Evolutionary conservation across 2,888 invertebrate species (phyloP).

Genomic region (Netelia inedita): DNA sequence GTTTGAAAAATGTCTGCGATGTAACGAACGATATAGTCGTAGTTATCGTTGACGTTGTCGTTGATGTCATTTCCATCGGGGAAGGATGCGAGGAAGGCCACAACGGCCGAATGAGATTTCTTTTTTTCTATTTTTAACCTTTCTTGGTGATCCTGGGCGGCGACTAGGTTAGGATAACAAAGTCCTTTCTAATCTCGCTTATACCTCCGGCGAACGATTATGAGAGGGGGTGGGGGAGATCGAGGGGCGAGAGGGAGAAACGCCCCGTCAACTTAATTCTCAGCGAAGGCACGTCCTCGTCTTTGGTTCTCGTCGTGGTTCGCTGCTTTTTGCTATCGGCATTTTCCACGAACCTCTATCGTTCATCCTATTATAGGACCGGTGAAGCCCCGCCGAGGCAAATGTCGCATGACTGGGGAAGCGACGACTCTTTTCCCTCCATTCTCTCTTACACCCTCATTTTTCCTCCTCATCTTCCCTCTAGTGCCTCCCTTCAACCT

Average conservation of each 20-base stretch:
- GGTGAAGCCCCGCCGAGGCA: slow-evolving; percentile 68
- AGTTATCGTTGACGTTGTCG: slow-evolving; percentile 36
- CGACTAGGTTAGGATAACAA: slow-evolving; percentile 56
- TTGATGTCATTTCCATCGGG: slow-evolving; percentile 36
- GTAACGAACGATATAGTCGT: slow-evolving; percentile 66
- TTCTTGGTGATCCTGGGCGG: background rate
- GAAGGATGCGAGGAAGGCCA: background rate
- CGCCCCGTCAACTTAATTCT: slow-evolving; percentile 50
- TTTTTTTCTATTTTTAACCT: slow-evolving; percentile 23
- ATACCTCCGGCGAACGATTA: slow-evolving; percentile 29
- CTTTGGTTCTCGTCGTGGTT: slow-evolving; percentile 41
- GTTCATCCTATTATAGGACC: slow-evolving; percentile 75
- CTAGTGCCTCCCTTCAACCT: background rate
- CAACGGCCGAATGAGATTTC: slow-evolving; percentile 14
- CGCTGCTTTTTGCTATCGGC: slow-evolving; percentile 51
- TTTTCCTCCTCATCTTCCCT: slow-evolving; percentile 18
- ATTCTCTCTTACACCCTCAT: slow-evolving; percentile 17
- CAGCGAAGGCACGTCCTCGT: slow-evolving; percentile 53
- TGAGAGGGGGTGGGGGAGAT: background rate
- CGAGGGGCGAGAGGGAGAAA: slow-evolving; percentile 10
- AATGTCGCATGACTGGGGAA: slow-evolving; percentile 72
- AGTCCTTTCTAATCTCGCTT: slow-evolving; percentile 70
- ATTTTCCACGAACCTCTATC: slow-evolving; percentile 71
- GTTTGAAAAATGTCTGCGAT: slow-evolving; percentile 32
- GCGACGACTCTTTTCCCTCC: slow-evolving; percentile 50